Percentiles rank a stretch among this genome's conserved stretches.
phyloP scores from a whole-genome alignment of 2,797 vertebrate species.

The Spea hammondii region DNA sequence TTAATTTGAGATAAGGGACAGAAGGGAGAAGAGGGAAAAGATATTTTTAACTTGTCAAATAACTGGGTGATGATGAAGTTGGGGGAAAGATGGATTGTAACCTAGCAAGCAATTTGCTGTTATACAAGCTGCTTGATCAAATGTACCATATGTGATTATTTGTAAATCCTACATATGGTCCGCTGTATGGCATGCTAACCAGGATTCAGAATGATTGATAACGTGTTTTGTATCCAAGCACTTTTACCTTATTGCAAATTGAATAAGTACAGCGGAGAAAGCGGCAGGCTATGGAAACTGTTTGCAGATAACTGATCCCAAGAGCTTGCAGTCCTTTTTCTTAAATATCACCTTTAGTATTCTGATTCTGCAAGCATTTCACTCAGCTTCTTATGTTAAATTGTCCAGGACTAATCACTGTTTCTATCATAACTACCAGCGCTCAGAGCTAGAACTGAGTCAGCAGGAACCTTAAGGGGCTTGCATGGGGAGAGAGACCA shows the following conservation, averaged over 20 bases:
- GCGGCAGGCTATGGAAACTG: too few relatives aligned
- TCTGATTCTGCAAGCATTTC: background rate
- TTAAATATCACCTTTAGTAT: background rate
- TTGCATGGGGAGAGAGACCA: background rate
- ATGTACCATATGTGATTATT: background rate
- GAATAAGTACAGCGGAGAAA: background rate
- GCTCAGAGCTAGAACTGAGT: conserved; percentile 41
- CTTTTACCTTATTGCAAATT: conserved; percentile 7
- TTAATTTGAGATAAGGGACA: too few relatives aligned
- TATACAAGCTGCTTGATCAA: background rate
- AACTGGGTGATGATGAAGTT: too few relatives aligned
- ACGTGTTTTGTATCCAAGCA: background rate
- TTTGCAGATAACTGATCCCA: background rate
- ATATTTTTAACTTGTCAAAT: too few relatives aligned
- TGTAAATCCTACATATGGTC: conserved; percentile 20
- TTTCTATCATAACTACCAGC: conserved; percentile 10
- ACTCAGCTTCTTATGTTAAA: background rate
- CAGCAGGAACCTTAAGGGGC: conserved; percentile 32
- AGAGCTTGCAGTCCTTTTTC: conserved; percentile 2
- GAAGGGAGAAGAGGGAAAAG: too few relatives aligned
- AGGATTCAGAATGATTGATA: conserved; percentile 22
- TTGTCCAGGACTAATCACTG: background rate
- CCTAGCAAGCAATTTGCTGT: too few relatives aligned
- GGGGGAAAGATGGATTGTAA: too few relatives aligned
- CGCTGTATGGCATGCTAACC: conserved; percentile 15